Evolutionary conservation across 2,113 vertebrate genomes (phyloP), one percentile per base, ranked within the genome.

Genomic region (Chloropsis cyanopogon): DNA sequence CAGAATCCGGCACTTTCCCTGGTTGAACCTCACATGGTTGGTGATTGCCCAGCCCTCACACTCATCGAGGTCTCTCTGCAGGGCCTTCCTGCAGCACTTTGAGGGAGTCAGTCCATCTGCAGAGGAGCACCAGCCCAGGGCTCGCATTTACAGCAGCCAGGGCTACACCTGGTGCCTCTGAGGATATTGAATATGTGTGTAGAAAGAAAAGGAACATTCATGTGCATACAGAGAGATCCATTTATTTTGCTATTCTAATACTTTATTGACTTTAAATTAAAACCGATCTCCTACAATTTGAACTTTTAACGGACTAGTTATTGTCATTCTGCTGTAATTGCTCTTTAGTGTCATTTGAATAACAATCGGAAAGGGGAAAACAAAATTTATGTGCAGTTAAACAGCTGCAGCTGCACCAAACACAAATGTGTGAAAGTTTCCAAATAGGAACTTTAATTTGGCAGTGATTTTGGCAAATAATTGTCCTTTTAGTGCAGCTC

Each of bases 381-480:
- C 93, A 96, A 86, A 92, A 96, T 97, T 94, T 93, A 96, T 97
- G 94, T 96, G 91, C 90, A 95, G 87, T 96, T 96, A 96, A 97
- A 95, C 96, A 96, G 95, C 95, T 97, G 96, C 97, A 97, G 97
- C 96, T 97, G 96, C 92, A 93, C 88, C 90, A 92, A 95, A 96
- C 88, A 95, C 88, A 92, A 97, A 90, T 93, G 86, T 81, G 84
- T 95, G 95, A 90, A 97, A 95, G 95, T 97, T 97, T 95, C 95
- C 95, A 96, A 95, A 95, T 94, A 97, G 94, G 69, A 95, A 91
- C 92, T 93, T 97, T 93, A 92, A 88, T 96, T 95, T 97, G 95
- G 96, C 95, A 90, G 84, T 70, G 87, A 91, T 97, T 97, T 97
- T 95, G 94, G 90, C 92, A 95, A 96, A 93, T 95, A 91, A 93